These are phyloP conservation scores for Drosophila navojoa DNA, from an alignment of 1,140 invertebrate species.

Conservation along the genomic window DNA sequence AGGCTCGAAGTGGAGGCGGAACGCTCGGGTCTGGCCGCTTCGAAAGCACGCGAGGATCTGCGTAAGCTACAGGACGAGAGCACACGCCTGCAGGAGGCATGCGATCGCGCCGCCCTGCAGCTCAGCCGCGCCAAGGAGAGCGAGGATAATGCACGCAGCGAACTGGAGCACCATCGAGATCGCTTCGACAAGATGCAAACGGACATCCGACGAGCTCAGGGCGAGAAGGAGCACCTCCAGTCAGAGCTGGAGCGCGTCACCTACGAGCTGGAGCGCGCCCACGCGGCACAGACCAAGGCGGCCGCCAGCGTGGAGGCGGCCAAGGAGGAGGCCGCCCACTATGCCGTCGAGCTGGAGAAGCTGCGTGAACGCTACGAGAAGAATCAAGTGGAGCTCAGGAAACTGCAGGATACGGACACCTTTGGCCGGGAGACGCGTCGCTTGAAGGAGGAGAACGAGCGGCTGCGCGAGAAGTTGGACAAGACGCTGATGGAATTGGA, in stretches of 20 bases:
- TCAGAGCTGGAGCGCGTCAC: slow-evolving; percentile 92
- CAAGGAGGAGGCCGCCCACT: slow-evolving; percentile 93
- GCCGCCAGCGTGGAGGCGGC: slow-evolving; percentile 93
- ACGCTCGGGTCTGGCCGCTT: slow-evolving; percentile 90
- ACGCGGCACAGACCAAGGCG: slow-evolving; percentile 92
- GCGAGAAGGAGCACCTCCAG: slow-evolving; percentile 93
- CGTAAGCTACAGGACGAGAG: slow-evolving; percentile 94
- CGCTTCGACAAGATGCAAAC: slow-evolving; percentile 94
- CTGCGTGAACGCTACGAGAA: slow-evolving; percentile 95
- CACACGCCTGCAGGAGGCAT: slow-evolving; percentile 92
- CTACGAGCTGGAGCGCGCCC: slow-evolving; percentile 93
- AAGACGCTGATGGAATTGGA: slow-evolving; percentile 92
- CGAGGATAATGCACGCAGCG: slow-evolving; percentile 95
- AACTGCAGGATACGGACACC: slow-evolving; percentile 89
- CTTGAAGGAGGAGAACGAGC: slow-evolving; percentile 92
- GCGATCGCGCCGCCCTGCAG: slow-evolving; percentile 93
- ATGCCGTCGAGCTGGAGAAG: slow-evolving; percentile 94
- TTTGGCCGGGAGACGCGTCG: slow-evolving; percentile 89
- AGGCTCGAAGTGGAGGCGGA: slow-evolving; percentile 93
- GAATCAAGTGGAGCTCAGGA: slow-evolving; percentile 91
- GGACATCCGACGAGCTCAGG: slow-evolving; percentile 91
- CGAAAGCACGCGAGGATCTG: slow-evolving; percentile 93
- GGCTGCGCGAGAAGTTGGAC: slow-evolving; percentile 92
- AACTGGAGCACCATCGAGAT: slow-evolving; percentile 95
- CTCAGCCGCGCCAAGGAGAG: slow-evolving; percentile 93